Evolutionary conservation across 2,797 vertebrate species (phyloP), one percentile per base, ranked within the genome.

Genomic region (Cyclura pinguis): DNA sequence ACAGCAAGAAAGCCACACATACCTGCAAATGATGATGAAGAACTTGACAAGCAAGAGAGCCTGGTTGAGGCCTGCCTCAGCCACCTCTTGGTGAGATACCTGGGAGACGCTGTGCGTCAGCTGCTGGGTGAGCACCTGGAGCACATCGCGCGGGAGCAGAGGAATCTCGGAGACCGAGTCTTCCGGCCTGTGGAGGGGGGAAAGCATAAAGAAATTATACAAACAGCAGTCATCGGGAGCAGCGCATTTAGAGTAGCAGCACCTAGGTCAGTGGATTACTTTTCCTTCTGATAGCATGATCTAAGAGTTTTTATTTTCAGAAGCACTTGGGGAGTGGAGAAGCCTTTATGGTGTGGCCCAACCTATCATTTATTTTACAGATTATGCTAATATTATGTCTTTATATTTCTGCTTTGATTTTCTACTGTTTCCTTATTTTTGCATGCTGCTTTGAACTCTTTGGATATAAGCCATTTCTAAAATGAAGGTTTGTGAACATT

Each of bases 21-120:
- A 99, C 99, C 99, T 98, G 98, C 98, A 98, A 94, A 99, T 97
- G 57, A 98, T 89, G 92, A 98, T 98, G 96, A 99, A 99, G 96
- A 99, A 99, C 96, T 99, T 99, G 96, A 99, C 98, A 87, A 99
- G 97, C 91, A 99, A 97, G 86, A 99, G 98, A 0, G 98, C 97
- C 2, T 98, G 98, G 69, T 97, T 97, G 13, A 97, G 95, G 95
- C 96, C 96, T 72, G 92, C 91, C 42, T 92, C 95, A 0, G n/a
- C 10, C 0, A 24, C 85, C 92, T 94, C 93, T 95, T 94, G 80
- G 1, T 93, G 91, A 0, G 97, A 96, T 80, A 98, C 96, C 87
- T 98, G 97, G 55, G 96, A 95, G 0, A 96, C 89, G 4, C 98
- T 97, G 92, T 97, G 97, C 73, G 97, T 97, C 84, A 98, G 93